Base-by-base conservation (phyloP, 2,888 invertebrate genomes). In the Allygus modestus region DNA sequence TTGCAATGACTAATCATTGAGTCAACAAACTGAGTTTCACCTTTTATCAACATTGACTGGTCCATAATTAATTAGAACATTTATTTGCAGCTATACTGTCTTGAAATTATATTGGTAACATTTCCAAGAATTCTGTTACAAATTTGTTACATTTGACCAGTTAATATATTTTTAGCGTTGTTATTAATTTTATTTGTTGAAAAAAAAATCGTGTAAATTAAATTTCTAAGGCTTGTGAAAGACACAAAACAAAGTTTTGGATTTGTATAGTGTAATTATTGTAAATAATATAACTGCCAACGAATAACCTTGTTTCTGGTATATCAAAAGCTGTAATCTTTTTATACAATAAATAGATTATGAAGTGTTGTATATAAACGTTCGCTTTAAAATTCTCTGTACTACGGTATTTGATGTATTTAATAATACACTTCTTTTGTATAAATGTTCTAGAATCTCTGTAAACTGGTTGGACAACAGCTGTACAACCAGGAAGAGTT, bases 161-260 rank as follows among this genome's bases (percentile, higher is more conserved):
- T 46, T 46, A 46, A 46, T 46, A 46, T 46, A 37, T 37, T 4
- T 7, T 46, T 17, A 46, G 2, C 12, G 46, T 46, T 46, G 46
- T 46, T 46, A 17, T 46, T 46, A 69, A 69, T 31, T 69, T 69
- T 1, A 33, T 69, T 17, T 69, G 33, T 33, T 69, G n/a, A 31
- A n/a, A 15, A 33, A 28, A 31, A 11, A 37, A 33, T n/a, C n/a
- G n/a, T 69, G 69, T 69, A 69, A 26, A 28, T 5, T 71, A 71
- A 23, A 69, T 41, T 41, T 41, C 33, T 4, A 71, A 71, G 71
- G 71, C 71, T 71, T 71, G 71, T 71, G 71, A 71, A 71, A n/a
- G 26, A 23, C 20, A 37, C 41, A 71, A 71, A 33, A 33, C 41
- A 71, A 71, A 37, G 71, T 71, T 71, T 71, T 71, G 71, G 33